phyloP scores from a whole-genome alignment of 2,113 vertebrate genomes.

The Protomyctophum bolini region DNA sequence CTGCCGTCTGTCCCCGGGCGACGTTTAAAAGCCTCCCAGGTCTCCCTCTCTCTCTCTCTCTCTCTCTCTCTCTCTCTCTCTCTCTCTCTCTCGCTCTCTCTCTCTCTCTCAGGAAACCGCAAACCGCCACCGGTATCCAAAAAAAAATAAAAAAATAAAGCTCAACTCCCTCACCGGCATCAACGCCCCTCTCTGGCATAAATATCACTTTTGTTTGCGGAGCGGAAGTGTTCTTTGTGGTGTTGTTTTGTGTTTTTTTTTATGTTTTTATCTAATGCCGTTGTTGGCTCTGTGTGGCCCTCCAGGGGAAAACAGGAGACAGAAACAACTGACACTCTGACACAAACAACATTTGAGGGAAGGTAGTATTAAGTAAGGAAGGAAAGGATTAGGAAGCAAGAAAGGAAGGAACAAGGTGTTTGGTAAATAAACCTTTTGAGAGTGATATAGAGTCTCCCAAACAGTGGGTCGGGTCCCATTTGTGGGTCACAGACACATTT shows the following conservation, averaged over 20 bases:
- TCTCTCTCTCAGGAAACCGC: conserved; percentile 63
- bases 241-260: conserved; percentile 4
- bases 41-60: conserved; percentile 12
- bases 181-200: conserved; percentile 61
- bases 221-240: conserved; percentile 51
- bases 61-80: too few species aligned
- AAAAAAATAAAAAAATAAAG: not conserved
- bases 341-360: conserved; percentile 27
- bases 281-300: not conserved
- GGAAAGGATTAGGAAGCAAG: conserved; percentile 14
- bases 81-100: too few species aligned
- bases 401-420: conserved; percentile 3
- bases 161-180: conserved; percentile 45
- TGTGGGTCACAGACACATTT: too few species aligned
- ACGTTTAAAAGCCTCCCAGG: conserved; percentile 70
- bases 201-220: conserved; percentile 59
- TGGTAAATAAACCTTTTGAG: not conserved
- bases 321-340: conserved; percentile 40
- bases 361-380: conserved; percentile 10
- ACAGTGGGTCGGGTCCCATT: not conserved
- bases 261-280: too few species aligned
- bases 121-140: conserved; percentile 48
- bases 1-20: conserved; percentile 67
- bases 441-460: conserved; percentile 10
- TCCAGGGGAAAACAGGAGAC: conserved; percentile 36